Base-by-base conservation (phyloP, 2,113 vertebrate species). In the Podarcis muralis region DNA sequence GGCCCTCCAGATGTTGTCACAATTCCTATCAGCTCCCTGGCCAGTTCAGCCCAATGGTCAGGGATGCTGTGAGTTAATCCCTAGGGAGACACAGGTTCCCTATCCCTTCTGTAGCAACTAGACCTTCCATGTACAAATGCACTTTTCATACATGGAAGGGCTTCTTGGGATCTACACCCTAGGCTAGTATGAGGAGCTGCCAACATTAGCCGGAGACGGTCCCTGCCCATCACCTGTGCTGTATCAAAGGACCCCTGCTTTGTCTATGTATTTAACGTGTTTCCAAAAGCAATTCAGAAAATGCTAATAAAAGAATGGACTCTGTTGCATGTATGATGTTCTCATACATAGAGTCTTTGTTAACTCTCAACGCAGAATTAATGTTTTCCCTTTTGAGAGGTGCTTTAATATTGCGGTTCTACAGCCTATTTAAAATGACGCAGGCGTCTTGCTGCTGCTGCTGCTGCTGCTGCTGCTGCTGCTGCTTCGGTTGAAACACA, bases 391-490 rank as follows among this genome's bases (percentile, higher is more conserved):
- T 81, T 77, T 92, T 77, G 86, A 92, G 86, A 92, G 91, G 57
- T 25, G 57, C 32, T 71, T 57, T 81, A 15, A 37, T 89, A 89
- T 89, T 87, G 80, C 93, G 94, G 87, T 90, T 94, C 87, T 91
- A 90, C 91, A 95, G 78, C 69, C 0, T 88, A 89, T 91, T 91
- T 76, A 82, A 12, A 27, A 87, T 95, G 96, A 96, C 93, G 96
- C 96, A 85, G 96, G 97, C 96, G 95, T 97, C 96, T 92, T 95
- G 87, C 22, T 95, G 8, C 69, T 72, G 69, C 69, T 78, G 75
- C 75, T 76, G 32, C 32, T 77, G 69, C 69, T 78, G 75, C 75
- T 76, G 32, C 32, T 77, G n/a, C 37, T 40, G 43, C 35, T 93
- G 86, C 37, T 66, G 86, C 78, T 87, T 74, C 12, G 43, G 30